phyloP scores from a whole-genome alignment of 2,113 vertebrate genomes.

The Petromus typicus region DNA sequence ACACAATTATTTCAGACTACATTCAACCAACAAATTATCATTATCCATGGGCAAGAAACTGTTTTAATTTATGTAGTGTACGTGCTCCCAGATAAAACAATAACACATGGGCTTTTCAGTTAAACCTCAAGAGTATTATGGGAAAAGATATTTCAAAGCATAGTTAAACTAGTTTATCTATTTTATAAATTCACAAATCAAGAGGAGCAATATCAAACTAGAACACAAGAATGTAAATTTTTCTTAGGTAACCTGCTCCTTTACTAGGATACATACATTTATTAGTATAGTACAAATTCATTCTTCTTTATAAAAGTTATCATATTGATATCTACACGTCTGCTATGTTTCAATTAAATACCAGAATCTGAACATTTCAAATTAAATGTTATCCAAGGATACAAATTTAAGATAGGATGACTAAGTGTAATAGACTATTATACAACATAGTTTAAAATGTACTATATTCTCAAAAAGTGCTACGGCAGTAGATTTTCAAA shows the following conservation, averaged over 20 bases:
- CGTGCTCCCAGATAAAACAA: constrained; percentile 31
- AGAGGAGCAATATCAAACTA: constrained; percentile 17
- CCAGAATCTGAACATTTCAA: constrained; percentile 14
- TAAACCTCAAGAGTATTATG: neutral
- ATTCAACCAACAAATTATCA: neutral
- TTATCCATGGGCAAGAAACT: neutral
- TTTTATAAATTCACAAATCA: constrained; percentile 19
- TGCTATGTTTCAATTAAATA: neutral
- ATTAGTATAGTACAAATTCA: neutral
- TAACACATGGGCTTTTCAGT: neutral
- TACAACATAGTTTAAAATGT: neutral
- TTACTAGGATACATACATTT: neutral
- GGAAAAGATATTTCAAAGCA: constrained; percentile 9
- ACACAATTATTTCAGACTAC: neutral
- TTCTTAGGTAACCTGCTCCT: neutral
- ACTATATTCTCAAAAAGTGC: neutral
- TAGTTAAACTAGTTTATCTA: neutral
- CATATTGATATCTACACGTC: neutral
- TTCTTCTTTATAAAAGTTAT: constrained; percentile 22
- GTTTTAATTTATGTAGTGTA: neutral
- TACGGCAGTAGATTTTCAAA: neutral
- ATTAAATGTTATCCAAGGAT: neutral
- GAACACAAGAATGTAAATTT: neutral
- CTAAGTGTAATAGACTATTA: neutral
- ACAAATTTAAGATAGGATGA: neutral